These are phyloP conservation scores for Gymnorhina tibicen DNA, from an alignment of 2,113 vertebrate species.

Conservation along the genomic window DNA sequence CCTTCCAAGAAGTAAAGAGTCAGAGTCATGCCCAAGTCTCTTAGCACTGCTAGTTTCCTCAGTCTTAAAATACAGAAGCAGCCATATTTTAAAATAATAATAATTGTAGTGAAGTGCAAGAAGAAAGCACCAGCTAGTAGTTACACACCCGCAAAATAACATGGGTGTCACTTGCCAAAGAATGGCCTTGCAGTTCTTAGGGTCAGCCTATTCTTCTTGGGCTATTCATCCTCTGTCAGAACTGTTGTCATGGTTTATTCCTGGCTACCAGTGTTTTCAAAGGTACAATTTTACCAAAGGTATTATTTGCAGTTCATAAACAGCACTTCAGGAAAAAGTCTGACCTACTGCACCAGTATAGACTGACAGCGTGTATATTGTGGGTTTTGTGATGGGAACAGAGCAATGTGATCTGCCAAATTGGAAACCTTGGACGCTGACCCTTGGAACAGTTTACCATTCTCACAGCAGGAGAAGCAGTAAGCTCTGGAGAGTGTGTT, in stretches of 20 bases:
- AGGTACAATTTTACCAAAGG: neutral
- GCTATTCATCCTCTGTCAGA: neutral
- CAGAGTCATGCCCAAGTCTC: neutral
- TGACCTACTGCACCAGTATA: neutral
- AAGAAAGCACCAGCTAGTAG: neutral
- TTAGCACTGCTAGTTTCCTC: neutral
- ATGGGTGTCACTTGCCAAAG: neutral
- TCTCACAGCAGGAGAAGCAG: neutral
- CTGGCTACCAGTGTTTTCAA: neutral
- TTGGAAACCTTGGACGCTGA: neutral
- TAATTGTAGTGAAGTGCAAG: neutral
- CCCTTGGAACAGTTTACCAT: neutral
- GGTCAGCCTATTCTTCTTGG: neutral
- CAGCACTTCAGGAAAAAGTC: neutral
- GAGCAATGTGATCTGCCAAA: neutral
- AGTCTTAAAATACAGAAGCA: neutral
- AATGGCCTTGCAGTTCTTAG: neutral
- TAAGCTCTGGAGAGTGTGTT: neutral
- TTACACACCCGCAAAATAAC: neutral
- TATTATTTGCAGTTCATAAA: neutral
- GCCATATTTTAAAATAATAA: neutral
- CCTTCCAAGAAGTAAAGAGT: neutral
- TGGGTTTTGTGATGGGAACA: neutral
- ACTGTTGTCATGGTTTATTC: neutral
- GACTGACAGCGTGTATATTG: no score